phyloP scores from a whole-genome alignment of 2,888 invertebrate species.

The Callyntrura sp. region DNA sequence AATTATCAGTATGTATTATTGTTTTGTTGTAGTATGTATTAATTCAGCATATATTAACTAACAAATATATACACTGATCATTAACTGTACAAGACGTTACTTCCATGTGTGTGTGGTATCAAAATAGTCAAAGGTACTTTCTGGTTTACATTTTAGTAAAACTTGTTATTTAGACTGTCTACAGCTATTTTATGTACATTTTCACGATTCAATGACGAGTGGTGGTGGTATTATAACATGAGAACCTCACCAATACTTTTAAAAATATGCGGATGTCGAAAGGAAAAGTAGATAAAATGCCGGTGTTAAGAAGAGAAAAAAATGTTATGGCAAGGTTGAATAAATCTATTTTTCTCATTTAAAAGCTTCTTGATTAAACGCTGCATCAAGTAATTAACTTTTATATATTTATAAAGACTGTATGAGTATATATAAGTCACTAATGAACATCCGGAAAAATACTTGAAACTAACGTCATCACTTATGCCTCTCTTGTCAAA shows the following conservation, averaged over 20 bases:
- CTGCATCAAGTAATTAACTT: too few species aligned
- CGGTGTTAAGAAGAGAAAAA: neutral
- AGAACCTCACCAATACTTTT: neutral
- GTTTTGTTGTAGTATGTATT: neutral
- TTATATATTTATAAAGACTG: too few species aligned
- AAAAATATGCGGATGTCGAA: neutral
- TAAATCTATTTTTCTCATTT: neutral
- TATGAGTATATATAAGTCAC: too few species aligned
- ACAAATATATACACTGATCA: neutral
- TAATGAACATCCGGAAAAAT: neutral
- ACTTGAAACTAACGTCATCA: neutral
- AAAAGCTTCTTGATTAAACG: neutral
- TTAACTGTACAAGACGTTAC: neutral
- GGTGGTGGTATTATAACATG: neutral
- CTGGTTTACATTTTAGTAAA: neutral
- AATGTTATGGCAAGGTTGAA: neutral
- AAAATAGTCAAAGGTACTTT: slow-evolving; percentile 39
- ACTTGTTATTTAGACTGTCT: neutral
- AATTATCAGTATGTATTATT: neutral
- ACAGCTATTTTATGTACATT: slow-evolving; percentile 24
- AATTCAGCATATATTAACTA: neutral
- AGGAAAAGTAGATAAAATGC: neutral
- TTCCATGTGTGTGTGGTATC: neutral
- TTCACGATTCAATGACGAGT: slow-evolving; percentile 57
- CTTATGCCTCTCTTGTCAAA: neutral